phyloP scores from a whole-genome alignment of 2,888 invertebrate species.

The Drosophila emarginata region DNA sequence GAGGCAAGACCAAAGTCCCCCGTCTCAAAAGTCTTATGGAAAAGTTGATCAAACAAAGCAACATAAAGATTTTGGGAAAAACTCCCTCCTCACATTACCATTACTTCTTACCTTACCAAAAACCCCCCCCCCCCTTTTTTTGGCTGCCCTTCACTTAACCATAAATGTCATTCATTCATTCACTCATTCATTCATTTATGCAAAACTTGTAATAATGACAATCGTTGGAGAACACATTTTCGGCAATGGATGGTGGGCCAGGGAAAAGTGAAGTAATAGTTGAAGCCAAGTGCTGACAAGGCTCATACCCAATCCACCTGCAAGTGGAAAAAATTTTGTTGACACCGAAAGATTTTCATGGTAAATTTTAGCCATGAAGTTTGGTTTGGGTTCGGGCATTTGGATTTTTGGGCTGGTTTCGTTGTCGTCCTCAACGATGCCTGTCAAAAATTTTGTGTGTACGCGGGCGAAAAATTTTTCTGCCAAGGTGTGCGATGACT shows the following conservation, averaged over 20 bases:
- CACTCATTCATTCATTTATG: constrained; percentile 64
- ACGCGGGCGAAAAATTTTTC: constrained; percentile 66
- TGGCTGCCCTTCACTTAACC: constrained; percentile 19
- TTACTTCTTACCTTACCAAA: too few species aligned
- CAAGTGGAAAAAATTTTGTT: constrained; percentile 56
- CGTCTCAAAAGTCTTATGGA: neutral
- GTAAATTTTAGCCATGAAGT: constrained; percentile 32
- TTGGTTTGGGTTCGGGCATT: neutral
- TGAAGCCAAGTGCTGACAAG: constrained; percentile 12
- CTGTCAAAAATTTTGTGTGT: constrained; percentile 71
- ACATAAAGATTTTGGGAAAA: constrained; percentile 52
- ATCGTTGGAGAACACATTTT: constrained; percentile 31
- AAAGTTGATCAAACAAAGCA: constrained; percentile 64
- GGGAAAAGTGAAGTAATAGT: constrained; percentile 42
- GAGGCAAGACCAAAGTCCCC: too few species aligned
- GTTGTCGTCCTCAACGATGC: constrained; percentile 33
- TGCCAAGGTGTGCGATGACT: constrained; percentile 61
- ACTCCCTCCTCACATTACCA: constrained; percentile 1
- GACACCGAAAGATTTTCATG: constrained; percentile 69
- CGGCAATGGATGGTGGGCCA: constrained; percentile 3
- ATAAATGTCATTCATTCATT: constrained; percentile 69
- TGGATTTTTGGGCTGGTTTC: neutral
- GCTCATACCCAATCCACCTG: constrained; percentile 24
- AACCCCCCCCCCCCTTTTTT: neutral
- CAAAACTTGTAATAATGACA: constrained; percentile 75